Base-by-base conservation (phyloP, 2,888 invertebrate species). In the Eudemis profundana region DNA sequence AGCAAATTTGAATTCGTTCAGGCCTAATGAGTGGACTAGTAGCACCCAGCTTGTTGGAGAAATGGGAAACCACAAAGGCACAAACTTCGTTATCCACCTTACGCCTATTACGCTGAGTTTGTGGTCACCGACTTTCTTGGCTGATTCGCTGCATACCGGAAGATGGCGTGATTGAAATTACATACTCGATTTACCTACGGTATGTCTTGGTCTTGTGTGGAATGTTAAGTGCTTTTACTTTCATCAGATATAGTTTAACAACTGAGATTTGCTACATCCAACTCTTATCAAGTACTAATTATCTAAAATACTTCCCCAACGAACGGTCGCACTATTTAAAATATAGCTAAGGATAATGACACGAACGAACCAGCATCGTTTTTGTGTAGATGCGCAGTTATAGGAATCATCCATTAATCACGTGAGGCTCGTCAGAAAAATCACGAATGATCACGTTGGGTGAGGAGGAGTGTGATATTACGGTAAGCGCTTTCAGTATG, bases 151-250 rank as follows among this genome's bases (percentile, higher is more conserved):
- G 71, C 69, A 71, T 67, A 68, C 70, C 74, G 68, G 70, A 73
- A 69, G 71, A 69, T 62, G 40, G 66, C 66, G 66, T 73, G 74
- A 77, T 76, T 74, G 73, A 72, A 70, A 70, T 74, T 74, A 70
- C 67, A 59, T 64, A 64, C 57, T 59, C 44, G 50, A 64, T 64
- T 59, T 64, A 51, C 64, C 50, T 42, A 44, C 57, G 46, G 36
- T 62, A 46, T 53, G 42, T 36, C 21, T 44, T 44, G 53, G 15
- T 21, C 36, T 23, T 17, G 33, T 15, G 57, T 23, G 57, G 64
- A 64, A 64, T 64, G 64, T 51, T 46, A 64, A 40, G 64, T 57
- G 51, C 50, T 57, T 62, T 62, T 62, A 49, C 64, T 59, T 64
- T 64, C 64, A 59, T 64, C 57, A 19, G 44, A 64, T 59, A 51